A percentile compares a stretch with the other conserved stretches of the same genome.
Evolutionary conservation across 37 sponge, comb jelly and placozoan genomes (phyloP).

Genomic region (Crambe crambe): DNA sequence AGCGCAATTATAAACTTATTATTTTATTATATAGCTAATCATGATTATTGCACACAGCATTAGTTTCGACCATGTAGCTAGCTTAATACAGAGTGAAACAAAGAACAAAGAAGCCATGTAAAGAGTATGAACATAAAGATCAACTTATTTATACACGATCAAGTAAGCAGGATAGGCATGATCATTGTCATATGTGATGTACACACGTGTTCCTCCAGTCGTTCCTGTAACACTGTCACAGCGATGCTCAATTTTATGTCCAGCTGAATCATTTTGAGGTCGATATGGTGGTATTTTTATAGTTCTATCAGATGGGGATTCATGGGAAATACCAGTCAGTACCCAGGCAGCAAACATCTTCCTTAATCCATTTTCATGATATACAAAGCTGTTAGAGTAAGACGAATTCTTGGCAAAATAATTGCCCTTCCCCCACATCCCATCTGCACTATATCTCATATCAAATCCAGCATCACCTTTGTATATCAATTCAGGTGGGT

Average conservation of each 20-base stretch:
- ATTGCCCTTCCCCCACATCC: conserved; percentile 73
- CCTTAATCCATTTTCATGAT: neutral
- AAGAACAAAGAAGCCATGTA: too few species aligned
- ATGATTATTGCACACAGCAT: too few species aligned
- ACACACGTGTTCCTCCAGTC: conserved; percentile 51
- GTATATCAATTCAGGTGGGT: conserved; percentile 42
- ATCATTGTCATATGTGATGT: conserved; percentile 72
- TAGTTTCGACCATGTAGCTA: too few species aligned
- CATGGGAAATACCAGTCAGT: conserved; percentile 42
- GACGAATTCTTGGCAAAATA: conserved; percentile 75
- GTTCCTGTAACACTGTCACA: conserved; percentile 64
- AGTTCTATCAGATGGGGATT: conserved; percentile 13
- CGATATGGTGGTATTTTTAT: conserved; percentile 34
- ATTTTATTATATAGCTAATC: too few species aligned
- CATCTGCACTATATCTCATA: conserved; percentile 40
- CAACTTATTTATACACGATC: conserved; percentile 46
- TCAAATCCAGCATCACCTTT: conserved; percentile 63
- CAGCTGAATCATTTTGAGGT: neutral
- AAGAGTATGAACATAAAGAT: too few species aligned
- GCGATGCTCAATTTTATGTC: conserved; percentile 9
- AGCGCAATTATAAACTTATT: too few species aligned
- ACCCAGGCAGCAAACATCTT: conserved; percentile 65
- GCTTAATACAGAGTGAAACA: too few species aligned
- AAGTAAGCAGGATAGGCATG: conserved; percentile 70
- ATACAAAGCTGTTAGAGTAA: conserved; percentile 46